These are phyloP conservation scores for Pedionomus torquatus DNA, from an alignment of 2,113 vertebrate species.

Conservation along the genomic window DNA sequence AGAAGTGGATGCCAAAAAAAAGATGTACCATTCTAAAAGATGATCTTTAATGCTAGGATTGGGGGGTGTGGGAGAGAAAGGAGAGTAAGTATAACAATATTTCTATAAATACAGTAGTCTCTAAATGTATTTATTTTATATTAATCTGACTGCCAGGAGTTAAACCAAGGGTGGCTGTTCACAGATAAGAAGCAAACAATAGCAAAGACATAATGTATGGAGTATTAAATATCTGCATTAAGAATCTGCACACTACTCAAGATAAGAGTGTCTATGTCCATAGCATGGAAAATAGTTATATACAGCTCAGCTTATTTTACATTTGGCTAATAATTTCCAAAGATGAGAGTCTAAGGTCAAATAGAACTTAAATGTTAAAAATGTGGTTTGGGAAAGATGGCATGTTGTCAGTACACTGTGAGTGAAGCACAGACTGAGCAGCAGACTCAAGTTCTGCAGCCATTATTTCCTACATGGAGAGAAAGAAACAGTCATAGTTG, in stretches of 20 bases:
- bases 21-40: not conserved
- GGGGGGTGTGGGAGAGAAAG: too few species aligned
- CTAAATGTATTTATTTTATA: not conserved
- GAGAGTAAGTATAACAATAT: not conserved
- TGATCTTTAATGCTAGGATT: not conserved
- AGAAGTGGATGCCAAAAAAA: not conserved
- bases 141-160: not conserved
- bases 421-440: not conserved
- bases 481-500: not conserved
- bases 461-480: not conserved
- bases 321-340: not conserved
- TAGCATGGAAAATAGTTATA: not conserved
- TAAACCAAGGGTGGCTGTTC: not conserved
- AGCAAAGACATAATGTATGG: not conserved
- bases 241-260: not conserved
- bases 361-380: not conserved
- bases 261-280: not conserved
- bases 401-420: not conserved
- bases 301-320: not conserved
- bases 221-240: not conserved
- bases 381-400: not conserved
- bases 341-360: not conserved
- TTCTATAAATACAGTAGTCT: not conserved
- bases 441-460: not conserved
- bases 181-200: not conserved